Base-by-base conservation (phyloP, 2,888 invertebrate genomes). In the Baronia brevicornis region DNA sequence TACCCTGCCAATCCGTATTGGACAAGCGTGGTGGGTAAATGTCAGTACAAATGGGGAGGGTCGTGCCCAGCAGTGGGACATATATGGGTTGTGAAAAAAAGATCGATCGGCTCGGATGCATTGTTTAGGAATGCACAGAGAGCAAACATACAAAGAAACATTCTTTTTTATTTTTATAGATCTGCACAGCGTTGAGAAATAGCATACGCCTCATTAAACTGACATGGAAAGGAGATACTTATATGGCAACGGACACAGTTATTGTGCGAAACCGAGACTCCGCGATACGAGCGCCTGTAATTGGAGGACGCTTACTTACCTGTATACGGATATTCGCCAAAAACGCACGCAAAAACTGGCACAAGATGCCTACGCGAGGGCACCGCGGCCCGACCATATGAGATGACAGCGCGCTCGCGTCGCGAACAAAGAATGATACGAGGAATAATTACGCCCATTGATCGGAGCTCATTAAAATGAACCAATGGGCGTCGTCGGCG, bases 381-480 rank as follows among this genome's bases (percentile, higher is more conserved):
- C 38, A 34, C 38, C 42, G 29, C 39, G 33, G 25, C 33, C 45
- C 43, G 46, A 48, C 73, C 73, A 54, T 72, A 70, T 52, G 54
- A 59, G 70, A 52, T 68, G 74, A 72, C 73, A 73, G 69, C 59
- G 60, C 56, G 64, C 65, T 67, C 57, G 65, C 70, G 70, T 56
- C 61, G 59, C 44, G 39, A 60, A 66, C 67, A 71, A 72, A 75
- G 70, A 77, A 79, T 74, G 67, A 74, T 71, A 77, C 74, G 63
- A 75, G 68, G 71, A 77, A 82, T 74, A 79, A 79, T 80, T 79
- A 80, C 80, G 79, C 79, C 79, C 79, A 77, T 79, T 78, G 74
- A 79, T 77, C 71, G 69, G 54, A 57, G 67, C 78, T 79, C 74
- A 79, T 78, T 80, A 79, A 73, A 75, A 65, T 60, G 54, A 52